These are phyloP conservation scores for Formica exsecta DNA, from an alignment of 1,140 invertebrate genomes.

Conservation along the genomic window DNA sequence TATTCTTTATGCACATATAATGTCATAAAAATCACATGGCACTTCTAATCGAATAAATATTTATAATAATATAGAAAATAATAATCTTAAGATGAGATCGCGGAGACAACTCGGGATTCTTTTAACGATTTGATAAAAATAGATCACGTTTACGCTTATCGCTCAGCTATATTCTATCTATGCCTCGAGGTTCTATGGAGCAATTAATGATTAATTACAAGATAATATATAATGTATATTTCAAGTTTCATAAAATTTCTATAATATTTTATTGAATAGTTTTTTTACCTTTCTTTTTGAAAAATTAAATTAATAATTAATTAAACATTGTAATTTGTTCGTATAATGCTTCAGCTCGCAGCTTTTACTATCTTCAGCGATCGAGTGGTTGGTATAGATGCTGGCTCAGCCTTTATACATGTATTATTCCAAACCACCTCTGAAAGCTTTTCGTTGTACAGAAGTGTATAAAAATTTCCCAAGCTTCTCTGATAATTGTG, in stretches of 20 bases:
- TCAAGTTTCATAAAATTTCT: no score
- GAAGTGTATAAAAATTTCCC: conserved; percentile 76
- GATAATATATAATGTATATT: no score
- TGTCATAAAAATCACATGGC: no score
- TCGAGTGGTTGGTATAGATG: conserved; percentile 41
- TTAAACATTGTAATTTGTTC: conserved; percentile 52
- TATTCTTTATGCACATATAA: no score
- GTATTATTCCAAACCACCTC: conserved; percentile 80
- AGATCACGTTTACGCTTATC: background rate
- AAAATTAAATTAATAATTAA: background rate
- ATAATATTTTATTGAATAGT: no score
- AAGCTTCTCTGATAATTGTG: conserved; percentile 75
- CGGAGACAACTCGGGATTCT: no score
- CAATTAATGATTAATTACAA: background rate
- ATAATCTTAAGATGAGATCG: no score
- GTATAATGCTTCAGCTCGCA: conserved; percentile 41
- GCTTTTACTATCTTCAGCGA: conserved; percentile 44
- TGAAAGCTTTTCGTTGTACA: conserved; percentile 83
- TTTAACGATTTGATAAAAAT: background rate
- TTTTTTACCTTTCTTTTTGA: no score
- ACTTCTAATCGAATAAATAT: no score
- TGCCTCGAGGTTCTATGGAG: background rate
- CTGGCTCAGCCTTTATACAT: conserved; percentile 70
- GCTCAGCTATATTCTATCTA: no score
- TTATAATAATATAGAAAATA: no score